Evolutionary conservation across 2,797 vertebrate genomes (phyloP).

Genomic region (Rhincodon typus): DNA sequence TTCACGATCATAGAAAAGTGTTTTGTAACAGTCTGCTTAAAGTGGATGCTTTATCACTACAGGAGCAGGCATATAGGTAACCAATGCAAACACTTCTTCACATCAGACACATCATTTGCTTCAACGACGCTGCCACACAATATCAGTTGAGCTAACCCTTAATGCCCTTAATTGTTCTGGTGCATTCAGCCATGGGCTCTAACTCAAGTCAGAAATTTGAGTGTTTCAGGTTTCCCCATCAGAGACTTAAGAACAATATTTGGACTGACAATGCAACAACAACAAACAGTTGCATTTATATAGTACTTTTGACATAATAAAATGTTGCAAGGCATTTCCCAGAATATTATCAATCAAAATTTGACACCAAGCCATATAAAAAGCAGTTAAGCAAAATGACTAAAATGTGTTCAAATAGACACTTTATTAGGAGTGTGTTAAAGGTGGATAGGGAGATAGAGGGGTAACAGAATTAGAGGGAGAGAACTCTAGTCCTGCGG

Average conservation of each 20-base stretch:
- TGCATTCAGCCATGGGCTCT: background rate
- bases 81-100: background rate
- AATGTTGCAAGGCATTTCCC: background rate
- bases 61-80: background rate
- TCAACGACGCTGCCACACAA: background rate
- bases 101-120: background rate
- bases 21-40: background rate
- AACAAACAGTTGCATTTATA: background rate
- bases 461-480: no score
- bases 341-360: background rate
- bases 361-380: background rate
- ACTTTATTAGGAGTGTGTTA: no score
- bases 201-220: background rate
- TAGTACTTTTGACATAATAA: background rate
- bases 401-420: background rate
- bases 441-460: background rate
- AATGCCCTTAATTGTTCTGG: background rate
- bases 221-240: background rate
- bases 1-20: background rate
- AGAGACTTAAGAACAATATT: background rate
- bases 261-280: background rate
- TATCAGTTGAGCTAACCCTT: background rate
- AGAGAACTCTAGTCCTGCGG: background rate
- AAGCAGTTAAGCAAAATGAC: background rate
- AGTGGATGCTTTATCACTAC: background rate